These are phyloP conservation scores for Andrena chrysosceles DNA, from an alignment of 2,888 invertebrate species.

Conservation along the genomic window DNA sequence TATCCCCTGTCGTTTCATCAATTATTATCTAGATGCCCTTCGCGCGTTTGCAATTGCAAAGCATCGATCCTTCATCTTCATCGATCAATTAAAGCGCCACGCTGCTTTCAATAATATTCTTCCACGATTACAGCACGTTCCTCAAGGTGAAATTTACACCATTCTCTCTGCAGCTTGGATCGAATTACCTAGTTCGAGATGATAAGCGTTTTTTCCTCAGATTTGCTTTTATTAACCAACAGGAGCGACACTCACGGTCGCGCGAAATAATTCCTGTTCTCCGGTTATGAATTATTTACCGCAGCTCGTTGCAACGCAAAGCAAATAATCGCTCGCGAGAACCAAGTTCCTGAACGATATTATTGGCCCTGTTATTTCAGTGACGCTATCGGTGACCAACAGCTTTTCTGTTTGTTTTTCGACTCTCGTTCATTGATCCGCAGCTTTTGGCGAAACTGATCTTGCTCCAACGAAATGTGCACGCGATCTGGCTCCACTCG, in stretches of 20 bases:
- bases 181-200: no score
- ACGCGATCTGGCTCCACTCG: not conserved
- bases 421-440: slow-evolving; percentile 20
- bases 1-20: slow-evolving; percentile 39
- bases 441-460: not conserved
- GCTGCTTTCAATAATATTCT: not conserved
- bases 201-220: not conserved
- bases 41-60: slow-evolving; percentile 37
- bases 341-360: not conserved
- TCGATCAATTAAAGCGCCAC: not conserved
- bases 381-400: not conserved
- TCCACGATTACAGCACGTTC: not conserved
- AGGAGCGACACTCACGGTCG: no score
- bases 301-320: not conserved
- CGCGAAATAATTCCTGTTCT: no score
- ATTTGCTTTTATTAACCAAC: no score
- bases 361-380: slow-evolving; percentile 28
- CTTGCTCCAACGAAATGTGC: not conserved
- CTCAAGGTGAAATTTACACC: not conserved
- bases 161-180: not conserved
- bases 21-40: not conserved
- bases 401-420: not conserved
- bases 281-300: slow-evolving; percentile 23
- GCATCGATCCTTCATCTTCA: not conserved
- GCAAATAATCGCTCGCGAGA: slow-evolving; percentile 17